A percentile compares a stretch with the other conserved stretches of the same genome.
Evolutionary conservation across 2,888 invertebrate genomes (phyloP).

Genomic region (Lordiphosa fenestrarum): DNA sequence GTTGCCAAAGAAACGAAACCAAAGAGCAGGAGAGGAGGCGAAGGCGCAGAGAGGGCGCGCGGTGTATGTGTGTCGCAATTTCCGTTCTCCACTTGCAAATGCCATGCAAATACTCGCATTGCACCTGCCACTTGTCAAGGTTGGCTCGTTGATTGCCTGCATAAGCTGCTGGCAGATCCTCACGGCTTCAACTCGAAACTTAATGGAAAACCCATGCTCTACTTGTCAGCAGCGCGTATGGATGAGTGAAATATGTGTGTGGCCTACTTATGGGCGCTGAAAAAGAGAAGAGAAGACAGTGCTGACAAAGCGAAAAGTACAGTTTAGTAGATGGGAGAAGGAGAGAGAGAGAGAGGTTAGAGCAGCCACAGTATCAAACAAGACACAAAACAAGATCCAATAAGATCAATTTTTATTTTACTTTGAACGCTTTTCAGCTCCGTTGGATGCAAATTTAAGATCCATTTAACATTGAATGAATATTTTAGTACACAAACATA

Average conservation of each 20-base stretch:
- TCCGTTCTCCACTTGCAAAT: constrained; percentile 57
- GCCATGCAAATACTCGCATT: constrained; percentile 31
- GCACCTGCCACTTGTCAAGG: constrained; percentile 41
- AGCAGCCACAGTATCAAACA: no score
- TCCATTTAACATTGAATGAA: no score
- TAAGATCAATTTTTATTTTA: no score
- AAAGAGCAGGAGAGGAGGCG: constrained; percentile 14
- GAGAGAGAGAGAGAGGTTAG: no score
- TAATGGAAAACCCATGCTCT: constrained; percentile 61
- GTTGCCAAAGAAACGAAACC: constrained; percentile 19
- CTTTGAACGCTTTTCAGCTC: no score
- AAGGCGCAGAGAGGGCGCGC: constrained; percentile 20
- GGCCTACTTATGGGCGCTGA: constrained; percentile 36
- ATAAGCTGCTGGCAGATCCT: constrained; percentile 26
- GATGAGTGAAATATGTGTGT: constrained; percentile 11
- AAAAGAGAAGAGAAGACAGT: neutral
- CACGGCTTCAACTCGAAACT: constrained; percentile 14
- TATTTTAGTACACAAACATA: no score
- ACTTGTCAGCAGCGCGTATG: constrained; percentile 33
- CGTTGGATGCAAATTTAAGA: no score
- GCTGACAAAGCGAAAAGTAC: neutral
- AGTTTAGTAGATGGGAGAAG: no score
- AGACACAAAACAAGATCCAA: no score
- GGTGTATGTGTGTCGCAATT: constrained; percentile 60
- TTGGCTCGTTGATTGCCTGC: constrained; percentile 52